phyloP scores from a whole-genome alignment of 53 echinoderm and acorn worm genomes.

The Temnopleurus reevesii region DNA sequence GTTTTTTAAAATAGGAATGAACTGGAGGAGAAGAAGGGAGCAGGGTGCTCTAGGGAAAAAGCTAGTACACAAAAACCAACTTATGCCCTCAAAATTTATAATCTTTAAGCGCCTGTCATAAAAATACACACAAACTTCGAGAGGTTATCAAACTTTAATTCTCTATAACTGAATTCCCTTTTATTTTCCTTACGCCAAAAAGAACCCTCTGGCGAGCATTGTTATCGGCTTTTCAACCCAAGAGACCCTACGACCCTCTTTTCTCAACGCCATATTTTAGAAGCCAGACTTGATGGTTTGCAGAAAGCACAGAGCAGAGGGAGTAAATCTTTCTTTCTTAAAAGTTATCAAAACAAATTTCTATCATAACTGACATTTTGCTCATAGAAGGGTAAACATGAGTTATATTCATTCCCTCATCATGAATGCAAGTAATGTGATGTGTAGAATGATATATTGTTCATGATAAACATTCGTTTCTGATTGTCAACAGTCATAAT shows the following conservation, averaged over 20 bases:
- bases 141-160: conserved; percentile 14
- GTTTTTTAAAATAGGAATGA: neutral
- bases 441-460: too few relatives aligned
- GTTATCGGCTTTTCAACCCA: conserved; percentile 31
- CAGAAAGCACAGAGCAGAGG: neutral
- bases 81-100: neutral
- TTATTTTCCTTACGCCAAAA: neutral
- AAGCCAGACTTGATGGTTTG: neutral
- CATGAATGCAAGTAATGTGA: too few relatives aligned
- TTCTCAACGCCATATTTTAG: conserved; percentile 4
- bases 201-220: conserved; percentile 10
- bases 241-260: neutral
- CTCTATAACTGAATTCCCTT: neutral
- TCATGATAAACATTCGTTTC: too few relatives aligned
- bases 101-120: neutral
- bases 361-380: conserved; percentile 18
- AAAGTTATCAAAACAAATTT: conserved; percentile 25
- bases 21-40: neutral
- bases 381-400: neutral
- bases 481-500: too few relatives aligned
- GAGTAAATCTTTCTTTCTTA: conserved; percentile 17
- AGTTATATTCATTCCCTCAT: neutral
- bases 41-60: neutral
- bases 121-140: conserved; percentile 10
- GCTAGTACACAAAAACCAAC: neutral